Percentiles rank a stretch among this genome's conserved stretches.
These are phyloP conservation scores for Myocastor coypus DNA, from an alignment of 2,113 vertebrate species.

Conservation along the genomic window DNA sequence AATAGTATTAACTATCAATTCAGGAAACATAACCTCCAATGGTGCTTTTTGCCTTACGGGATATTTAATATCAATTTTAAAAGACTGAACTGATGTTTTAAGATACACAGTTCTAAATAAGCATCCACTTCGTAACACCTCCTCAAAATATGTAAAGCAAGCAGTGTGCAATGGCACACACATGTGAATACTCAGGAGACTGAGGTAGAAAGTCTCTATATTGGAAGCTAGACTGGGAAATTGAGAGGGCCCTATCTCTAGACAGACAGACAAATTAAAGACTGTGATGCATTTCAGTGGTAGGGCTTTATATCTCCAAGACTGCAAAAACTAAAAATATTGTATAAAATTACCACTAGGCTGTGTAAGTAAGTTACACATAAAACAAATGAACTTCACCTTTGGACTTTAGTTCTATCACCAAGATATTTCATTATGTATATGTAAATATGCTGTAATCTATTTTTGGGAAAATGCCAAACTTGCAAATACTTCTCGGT, in stretches of 20 bases:
- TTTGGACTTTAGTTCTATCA: background rate
- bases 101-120: background rate
- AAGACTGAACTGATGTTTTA: background rate
- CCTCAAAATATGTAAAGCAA: background rate
- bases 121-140: background rate
- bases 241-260: background rate
- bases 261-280: background rate
- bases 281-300: background rate
- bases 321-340: background rate
- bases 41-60: background rate
- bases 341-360: background rate
- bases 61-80: background rate
- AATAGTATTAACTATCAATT: background rate
- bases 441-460: background rate
- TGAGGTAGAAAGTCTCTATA: background rate
- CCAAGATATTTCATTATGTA: background rate
- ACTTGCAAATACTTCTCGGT: background rate
- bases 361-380: background rate
- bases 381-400: background rate
- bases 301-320: background rate
- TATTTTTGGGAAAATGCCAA: fast-evolving
- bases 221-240: background rate
- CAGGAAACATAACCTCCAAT: background rate
- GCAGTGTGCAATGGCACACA: background rate
- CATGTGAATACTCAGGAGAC: background rate